Conservation (phyloP, 92 coral and sea anemone genomes). For the Zoanthus sansibaricus region DNA sequence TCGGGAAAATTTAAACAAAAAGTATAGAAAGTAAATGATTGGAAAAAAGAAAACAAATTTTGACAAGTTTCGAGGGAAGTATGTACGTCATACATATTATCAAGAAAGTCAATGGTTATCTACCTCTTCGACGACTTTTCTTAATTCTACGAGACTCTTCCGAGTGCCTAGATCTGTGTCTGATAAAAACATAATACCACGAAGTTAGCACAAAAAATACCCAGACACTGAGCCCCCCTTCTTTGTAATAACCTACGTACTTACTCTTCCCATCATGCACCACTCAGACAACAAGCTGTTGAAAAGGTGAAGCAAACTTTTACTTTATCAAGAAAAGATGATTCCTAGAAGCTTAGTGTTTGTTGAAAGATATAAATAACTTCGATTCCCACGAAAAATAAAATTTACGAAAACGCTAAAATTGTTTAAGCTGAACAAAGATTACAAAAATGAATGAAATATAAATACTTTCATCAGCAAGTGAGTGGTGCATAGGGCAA, state of each 20-base stretch:
- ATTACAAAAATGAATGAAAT: not conserved
- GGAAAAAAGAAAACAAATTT: too few relatives aligned
- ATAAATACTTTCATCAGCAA: slow-evolving; percentile 1
- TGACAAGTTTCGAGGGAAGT: too few relatives aligned
- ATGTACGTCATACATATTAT: too few relatives aligned
- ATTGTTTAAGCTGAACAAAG: not conserved
- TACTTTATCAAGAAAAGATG: not conserved
- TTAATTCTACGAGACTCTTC: slow-evolving; percentile 86
- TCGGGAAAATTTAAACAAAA: too few relatives aligned
- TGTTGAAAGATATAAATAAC: not conserved
- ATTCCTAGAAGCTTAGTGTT: not conserved
- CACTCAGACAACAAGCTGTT: slow-evolving; percentile 34
- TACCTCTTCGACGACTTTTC: slow-evolving; percentile 84
- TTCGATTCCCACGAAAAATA: not conserved
- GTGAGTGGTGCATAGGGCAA: slow-evolving; percentile 48
- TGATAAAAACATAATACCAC: slow-evolving; percentile 64
- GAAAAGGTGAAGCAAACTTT: not conserved
- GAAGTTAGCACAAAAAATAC: slow-evolving; percentile 32
- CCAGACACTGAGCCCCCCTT: slow-evolving; percentile 27
- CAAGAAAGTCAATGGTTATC: not conserved
- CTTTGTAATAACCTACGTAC: not conserved
- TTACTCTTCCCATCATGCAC: slow-evolving; percentile 50
- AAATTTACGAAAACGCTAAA: not conserved
- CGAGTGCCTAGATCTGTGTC: slow-evolving; percentile 87
- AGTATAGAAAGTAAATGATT: too few relatives aligned